These are phyloP conservation scores for Manis pentadactyla DNA, from an alignment of 2,797 vertebrate species.

Conservation along the genomic window DNA sequence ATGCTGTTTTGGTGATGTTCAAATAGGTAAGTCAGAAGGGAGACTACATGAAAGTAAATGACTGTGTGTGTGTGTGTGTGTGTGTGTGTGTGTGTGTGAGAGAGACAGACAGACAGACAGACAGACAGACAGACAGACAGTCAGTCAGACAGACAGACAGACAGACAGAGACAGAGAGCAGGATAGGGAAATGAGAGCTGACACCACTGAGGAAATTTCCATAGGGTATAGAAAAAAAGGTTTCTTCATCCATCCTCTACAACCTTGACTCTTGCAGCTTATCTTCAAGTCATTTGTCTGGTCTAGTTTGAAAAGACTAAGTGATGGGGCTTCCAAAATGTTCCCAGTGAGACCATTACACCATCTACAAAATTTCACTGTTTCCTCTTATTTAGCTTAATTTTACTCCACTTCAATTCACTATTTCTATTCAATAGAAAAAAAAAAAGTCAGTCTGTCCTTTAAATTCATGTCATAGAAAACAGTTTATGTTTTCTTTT, in stretches of 20 bases:
- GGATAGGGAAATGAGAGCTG: background rate
- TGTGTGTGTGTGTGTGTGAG: background rate
- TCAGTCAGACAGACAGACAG: background rate
- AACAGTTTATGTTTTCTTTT: constrained; percentile 47
- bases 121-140: background rate
- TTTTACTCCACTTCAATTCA: constrained; percentile 65
- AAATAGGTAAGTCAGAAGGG: constrained; percentile 31
- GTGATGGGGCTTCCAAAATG: constrained; percentile 64
- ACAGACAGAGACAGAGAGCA: background rate
- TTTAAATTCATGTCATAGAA: constrained; percentile 27
- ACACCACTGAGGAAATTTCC: constrained; percentile 42
- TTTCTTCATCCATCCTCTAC: background rate
- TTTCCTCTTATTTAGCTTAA: constrained; percentile 76
- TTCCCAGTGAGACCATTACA: constrained; percentile 67
- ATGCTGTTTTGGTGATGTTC: constrained; percentile 38
- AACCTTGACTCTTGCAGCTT: background rate
- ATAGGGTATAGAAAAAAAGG: background rate
- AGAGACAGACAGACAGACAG: background rate
- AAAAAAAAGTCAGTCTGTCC: background rate
- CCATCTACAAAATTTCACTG: constrained; percentile 70
- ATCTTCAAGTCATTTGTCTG: constrained; percentile 68
- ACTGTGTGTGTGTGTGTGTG: background rate
- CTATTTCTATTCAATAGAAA: constrained; percentile 41
- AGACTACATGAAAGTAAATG: background rate
- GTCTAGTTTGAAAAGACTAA: constrained; percentile 69